phyloP scores from a whole-genome alignment of 1,140 invertebrate species.

The Camponotus vicinus region DNA sequence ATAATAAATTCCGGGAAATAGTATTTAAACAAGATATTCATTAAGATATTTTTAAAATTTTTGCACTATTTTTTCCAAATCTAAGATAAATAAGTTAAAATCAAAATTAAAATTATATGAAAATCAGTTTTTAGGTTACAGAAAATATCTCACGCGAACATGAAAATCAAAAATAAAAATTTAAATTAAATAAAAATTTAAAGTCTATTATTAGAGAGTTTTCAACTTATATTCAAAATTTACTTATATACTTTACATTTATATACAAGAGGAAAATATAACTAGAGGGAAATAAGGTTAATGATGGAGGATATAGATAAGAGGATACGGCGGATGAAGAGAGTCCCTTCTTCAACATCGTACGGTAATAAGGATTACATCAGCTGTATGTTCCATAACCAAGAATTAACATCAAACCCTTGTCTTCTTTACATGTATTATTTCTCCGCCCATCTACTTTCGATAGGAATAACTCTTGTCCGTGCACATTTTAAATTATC shows the following conservation, averaged over 20 bases:
- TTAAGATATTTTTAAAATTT: background rate
- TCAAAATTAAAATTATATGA: background rate
- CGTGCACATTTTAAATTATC: background rate
- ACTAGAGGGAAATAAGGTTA: slow-evolving; percentile 23
- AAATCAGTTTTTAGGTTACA: background rate
- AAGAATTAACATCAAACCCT: slow-evolving; percentile 51
- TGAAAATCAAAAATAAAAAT: too few relatives aligned
- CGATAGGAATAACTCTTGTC: background rate
- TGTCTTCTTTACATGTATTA: slow-evolving; percentile 17
- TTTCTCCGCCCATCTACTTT: background rate
- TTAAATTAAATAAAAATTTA: background rate
- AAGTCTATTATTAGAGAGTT: background rate
- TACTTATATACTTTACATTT: background rate
- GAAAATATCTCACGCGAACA: background rate
- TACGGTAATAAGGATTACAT: slow-evolving; percentile 50
- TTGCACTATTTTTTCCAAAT: background rate
- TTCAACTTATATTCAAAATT: background rate
- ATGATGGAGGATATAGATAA: slow-evolving; percentile 42
- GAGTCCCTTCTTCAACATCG: slow-evolving; percentile 21
- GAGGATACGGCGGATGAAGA: slow-evolving; percentile 7
- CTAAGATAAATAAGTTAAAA: background rate
- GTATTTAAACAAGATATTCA: background rate
- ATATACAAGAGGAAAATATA: background rate
- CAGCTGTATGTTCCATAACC: slow-evolving; percentile 29
- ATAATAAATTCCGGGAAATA: background rate